Evolutionary conservation across 2,797 vertebrate species (phyloP), one percentile per base, ranked within the genome.

Genomic region (Bovichtus variegatus): DNA sequence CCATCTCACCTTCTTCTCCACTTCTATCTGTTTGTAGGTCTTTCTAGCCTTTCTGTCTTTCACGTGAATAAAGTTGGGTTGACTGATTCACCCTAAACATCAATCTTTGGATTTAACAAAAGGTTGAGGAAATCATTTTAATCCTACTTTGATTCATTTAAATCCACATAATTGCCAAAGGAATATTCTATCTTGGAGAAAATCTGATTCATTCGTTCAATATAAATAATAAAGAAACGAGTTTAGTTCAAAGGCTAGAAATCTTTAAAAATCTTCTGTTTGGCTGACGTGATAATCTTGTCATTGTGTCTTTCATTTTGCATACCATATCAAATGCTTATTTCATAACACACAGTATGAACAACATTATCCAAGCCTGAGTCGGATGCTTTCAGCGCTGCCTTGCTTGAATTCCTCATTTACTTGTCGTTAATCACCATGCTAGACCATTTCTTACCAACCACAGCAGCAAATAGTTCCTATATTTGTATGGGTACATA

Each of bases 401-500:
- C 62, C 5, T 76, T 69, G 27, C 54, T 61, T 59, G 16, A 47
- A 65, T 76, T 81, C 36, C 54, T 46, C 5, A 25, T 65, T 46
- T n/a, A 36, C 41, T 18, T 12, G 25, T 60, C 82, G 57, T 86
- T 72, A 81, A 59, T 79, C 78, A 78, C 27, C n/a, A 43, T 19
- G 8, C 12, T 31, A 43, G 36, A 44, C 31, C 46, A 74, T 72
- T 82, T 83, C 71, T 65, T 29, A 73, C n/a, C 63, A 74, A 31
- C 53, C 65, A 18, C 59, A 75, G 55, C 47, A 64, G 78, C 60
- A 81, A 80, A 81, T 40, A 77, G 29, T 51, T 43, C 7, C 55
- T 74, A 44, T 79, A 75, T 78, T 74, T 81, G 60, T 75, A 71
- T 70, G 71, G 61, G 44, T 49, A 29, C 57, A 84, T 78, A 46